Evolutionary conservation across 2,888 invertebrate genomes (phyloP).

Genomic region (Drosophila paramelanica): DNA sequence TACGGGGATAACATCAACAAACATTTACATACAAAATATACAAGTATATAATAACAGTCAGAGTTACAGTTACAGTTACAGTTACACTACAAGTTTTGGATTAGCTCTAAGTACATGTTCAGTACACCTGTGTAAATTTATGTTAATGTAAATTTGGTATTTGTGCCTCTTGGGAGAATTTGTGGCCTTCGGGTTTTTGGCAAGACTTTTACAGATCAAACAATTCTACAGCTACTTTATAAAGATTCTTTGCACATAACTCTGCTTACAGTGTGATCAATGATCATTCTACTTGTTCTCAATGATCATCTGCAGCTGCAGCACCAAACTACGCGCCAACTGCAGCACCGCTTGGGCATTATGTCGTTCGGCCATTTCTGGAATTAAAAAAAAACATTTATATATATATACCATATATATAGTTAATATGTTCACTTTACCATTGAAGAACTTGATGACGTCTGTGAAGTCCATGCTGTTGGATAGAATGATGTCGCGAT

Average conservation of each 20-base stretch:
- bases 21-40: constrained; percentile 35
- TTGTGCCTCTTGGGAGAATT: constrained; percentile 44
- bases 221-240: constrained; percentile 17
- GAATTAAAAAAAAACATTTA: constrained; percentile 1
- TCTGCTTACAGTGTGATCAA: background rate
- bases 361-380: constrained; percentile 99
- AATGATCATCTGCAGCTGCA: constrained; percentile 95
- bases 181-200: constrained; percentile 31
- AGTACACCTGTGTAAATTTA: constrained; percentile 6
- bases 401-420: background rate
- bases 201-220: constrained; percentile 29
- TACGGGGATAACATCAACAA: constrained; percentile 38
- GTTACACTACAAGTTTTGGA: constrained; percentile 14
- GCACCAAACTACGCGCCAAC: constrained; percentile 93
- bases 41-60: constrained; percentile 23
- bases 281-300: constrained; percentile 91
- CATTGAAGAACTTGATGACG: constrained; percentile 99
- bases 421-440: constrained; percentile 86
- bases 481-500: constrained; percentile 96
- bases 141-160: constrained; percentile 8
- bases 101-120: constrained; percentile 19
- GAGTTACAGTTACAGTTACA: constrained; percentile 39
- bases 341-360: constrained; percentile 93
- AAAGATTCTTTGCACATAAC: background rate
- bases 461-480: constrained; percentile 99